Evolutionary conservation across 2,888 invertebrate species (phyloP).

Genomic region (Ligdia adustata): DNA sequence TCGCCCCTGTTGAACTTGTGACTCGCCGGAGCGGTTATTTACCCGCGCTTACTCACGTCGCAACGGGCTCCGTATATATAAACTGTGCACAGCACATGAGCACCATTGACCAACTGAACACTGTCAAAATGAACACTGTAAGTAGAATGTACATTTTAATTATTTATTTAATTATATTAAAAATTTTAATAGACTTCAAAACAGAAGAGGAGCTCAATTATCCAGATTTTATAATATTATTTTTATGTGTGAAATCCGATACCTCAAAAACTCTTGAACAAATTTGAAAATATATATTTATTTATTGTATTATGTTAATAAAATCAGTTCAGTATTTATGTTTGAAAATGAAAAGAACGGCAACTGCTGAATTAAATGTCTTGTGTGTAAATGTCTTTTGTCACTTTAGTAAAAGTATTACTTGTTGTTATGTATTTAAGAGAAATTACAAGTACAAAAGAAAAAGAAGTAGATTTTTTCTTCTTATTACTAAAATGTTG

Average conservation of each 20-base stretch:
- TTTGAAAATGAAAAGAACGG: too few species aligned
- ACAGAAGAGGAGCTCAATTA: too few species aligned
- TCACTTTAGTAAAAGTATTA: too few species aligned
- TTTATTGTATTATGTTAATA: not conserved
- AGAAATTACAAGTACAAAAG: too few species aligned
- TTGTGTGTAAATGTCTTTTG: too few species aligned
- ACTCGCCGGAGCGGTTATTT: conserved; percentile 53
- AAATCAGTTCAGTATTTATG: too few species aligned
- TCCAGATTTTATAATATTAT: not conserved
- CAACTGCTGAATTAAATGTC: too few species aligned
- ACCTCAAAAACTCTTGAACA: conserved; percentile 1
- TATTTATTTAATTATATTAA: not conserved
- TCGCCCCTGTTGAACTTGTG: conserved; percentile 19
- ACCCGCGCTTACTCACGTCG: conserved; percentile 53
- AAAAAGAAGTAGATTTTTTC: too few species aligned
- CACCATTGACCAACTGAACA: conserved; percentile 48
- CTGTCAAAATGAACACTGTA: conserved; percentile 69
- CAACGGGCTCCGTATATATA: conserved; percentile 55
- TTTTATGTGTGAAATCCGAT: not conserved
- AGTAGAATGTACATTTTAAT: conserved; percentile 43
- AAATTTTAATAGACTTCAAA: not conserved
- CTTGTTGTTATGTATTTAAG: too few species aligned
- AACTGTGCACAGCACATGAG: conserved; percentile 35
- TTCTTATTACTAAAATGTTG: too few species aligned
- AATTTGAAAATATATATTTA: not conserved